Evolutionary conservation across 1,140 invertebrate species (phyloP).

Genomic region (Drosophila melanogaster): Release_6_plus_ISO1_MT NT_033777.3:26282001-26282500

Average conservation of each 20-base stretch:
- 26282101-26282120: slow-evolving; percentile 65
- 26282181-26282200: slow-evolving; percentile 19
- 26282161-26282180: slow-evolving; percentile 58
- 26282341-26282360: not conserved
- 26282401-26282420: not conserved
- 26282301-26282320: slow-evolving; percentile 78
- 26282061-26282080: slow-evolving; percentile 14
- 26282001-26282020: slow-evolving; percentile 41
- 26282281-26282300: slow-evolving; percentile 58
- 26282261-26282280: slow-evolving; percentile 54
- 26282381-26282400: not conserved
- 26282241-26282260: slow-evolving; percentile 75
- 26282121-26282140: slow-evolving; percentile 67
- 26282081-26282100: slow-evolving; percentile 13
- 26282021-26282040: not conserved
- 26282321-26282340: slow-evolving; percentile 5
- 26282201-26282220: slow-evolving; percentile 46
- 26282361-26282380: not conserved
- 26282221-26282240: slow-evolving; percentile 43
- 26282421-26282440: not conserved
- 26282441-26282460: not conserved
- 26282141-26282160: slow-evolving; percentile 71
- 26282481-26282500: not conserved
- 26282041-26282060: slow-evolving; percentile 20
- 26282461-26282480: no score